Base-by-base conservation (phyloP, 2,888 invertebrate genomes). In the Lasioglossum zephyrum region DNA sequence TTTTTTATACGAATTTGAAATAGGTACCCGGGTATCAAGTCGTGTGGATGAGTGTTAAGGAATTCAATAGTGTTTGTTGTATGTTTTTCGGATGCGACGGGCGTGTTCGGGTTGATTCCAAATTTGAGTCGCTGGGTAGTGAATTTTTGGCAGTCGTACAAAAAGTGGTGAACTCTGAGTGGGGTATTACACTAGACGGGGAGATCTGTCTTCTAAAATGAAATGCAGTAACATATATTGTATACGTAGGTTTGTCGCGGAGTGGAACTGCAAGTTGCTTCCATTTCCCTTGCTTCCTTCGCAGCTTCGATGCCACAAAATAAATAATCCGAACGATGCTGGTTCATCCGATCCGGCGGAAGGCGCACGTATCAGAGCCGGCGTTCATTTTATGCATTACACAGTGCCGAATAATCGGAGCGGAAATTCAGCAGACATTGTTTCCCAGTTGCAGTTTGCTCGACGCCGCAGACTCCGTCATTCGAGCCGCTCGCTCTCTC, bases 401-500 rank as follows among this genome's bases (percentile, higher is more conserved):
- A 82, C 66, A 73, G 82, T 80, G 73, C 77, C 77, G 86, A 86
- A 86, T 87, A 87, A 86, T 78, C 86, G 87, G 82, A 80, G 84
- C 88, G 88, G 88, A 88, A 88, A 86, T 84, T 85, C 82, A 84
- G 73, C 86, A 47, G 77, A 84, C 88, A 88, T 88, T 88, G 88
- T 88, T 84, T 82, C 79, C 85, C 66, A 53, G 81, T 79, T 73
- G 76, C 18, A 73, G 78, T 83, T 82, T 77, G 49, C 76, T 66
- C 82, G 73, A 41, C 83, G 79, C 81, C 76, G 69, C 81, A 73
- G 84, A 73, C 81, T 63, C 81, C 69, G 86, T 85, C 86, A 82
- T 82, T 81, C 86, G 79, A 70, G 72, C 72, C 81, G 82, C 76
- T 81, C 84, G 79, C 69, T 77, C 82, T 77, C 73, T 70, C n/a